Evolutionary conservation across 64 coral and sea anemone genomes (phyloP).

Genomic region (Catalaphyllia jardinei): DNA sequence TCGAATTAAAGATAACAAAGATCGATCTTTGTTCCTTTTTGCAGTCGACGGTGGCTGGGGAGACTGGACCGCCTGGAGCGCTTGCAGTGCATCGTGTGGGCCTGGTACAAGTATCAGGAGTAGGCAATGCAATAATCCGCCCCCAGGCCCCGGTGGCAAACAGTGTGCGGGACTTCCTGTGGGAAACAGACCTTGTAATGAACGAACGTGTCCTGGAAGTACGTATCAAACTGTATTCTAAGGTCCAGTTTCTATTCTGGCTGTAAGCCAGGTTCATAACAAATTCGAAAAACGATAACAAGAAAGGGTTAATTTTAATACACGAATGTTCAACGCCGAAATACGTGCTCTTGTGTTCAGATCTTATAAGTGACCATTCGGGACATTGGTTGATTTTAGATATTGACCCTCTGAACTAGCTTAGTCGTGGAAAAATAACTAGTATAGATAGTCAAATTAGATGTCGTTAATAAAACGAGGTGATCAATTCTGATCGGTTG

Average conservation of each 20-base stretch:
- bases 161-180: conserved; percentile 17
- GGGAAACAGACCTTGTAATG: neutral
- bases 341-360: no score
- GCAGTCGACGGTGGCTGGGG: conserved; percentile 31
- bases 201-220: conserved; percentile 6
- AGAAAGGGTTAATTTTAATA: no score
- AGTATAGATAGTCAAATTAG: neutral
- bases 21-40: neutral
- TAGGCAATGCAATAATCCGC: conserved; percentile 39
- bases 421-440: neutral
- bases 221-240: neutral
- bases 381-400: no score
- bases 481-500: neutral
- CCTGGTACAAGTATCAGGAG: conserved; percentile 24
- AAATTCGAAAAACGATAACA: no score
- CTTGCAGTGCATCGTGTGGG: conserved; percentile 47
- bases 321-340: no score
- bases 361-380: no score
- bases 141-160: conserved; percentile 20
- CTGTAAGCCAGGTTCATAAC: no score
- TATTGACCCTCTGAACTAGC: neutral
- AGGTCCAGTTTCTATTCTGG: neutral
- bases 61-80: conserved; percentile 7
- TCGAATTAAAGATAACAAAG: neutral
- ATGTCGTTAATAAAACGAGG: neutral